phyloP scores from a whole-genome alignment of 1,140 invertebrate genomes.

The Chionoecetes opilio region DNA sequence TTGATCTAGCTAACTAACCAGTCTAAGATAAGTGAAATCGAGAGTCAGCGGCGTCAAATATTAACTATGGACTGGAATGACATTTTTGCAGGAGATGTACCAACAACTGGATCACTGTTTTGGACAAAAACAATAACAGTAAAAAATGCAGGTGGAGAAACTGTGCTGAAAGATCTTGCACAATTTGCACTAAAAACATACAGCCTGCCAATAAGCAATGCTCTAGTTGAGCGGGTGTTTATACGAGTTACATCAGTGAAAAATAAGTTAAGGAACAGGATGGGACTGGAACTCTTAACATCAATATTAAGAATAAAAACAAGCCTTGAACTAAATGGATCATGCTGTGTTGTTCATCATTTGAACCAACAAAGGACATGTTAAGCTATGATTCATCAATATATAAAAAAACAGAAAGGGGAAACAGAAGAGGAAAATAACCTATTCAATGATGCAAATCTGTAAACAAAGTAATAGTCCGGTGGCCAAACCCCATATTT shows the following conservation, averaged over 20 bases:
- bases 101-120: conserved; percentile 64
- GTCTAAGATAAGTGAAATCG: conserved; percentile 44
- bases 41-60: conserved; percentile 60
- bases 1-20: conserved; percentile 49
- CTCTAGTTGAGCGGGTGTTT: conserved; percentile 50
- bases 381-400: conserved; percentile 7
- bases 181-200: conserved; percentile 65
- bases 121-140: conserved; percentile 58
- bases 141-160: conserved; percentile 61
- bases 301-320: conserved; percentile 40
- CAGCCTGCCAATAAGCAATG: conserved; percentile 44
- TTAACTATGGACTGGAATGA: conserved; percentile 50
- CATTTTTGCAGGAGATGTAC: not conserved
- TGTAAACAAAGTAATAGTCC: not conserved
- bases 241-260: conserved; percentile 61
- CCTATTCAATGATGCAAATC: not conserved
- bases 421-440: not conserved
- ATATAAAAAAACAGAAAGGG: too few species aligned
- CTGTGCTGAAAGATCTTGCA: conserved; percentile 59
- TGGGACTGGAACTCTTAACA: conserved; percentile 2
- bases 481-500: too few species aligned
- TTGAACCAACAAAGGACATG: not conserved
- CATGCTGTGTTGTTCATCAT: conserved; percentile 47
- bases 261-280: conserved; percentile 36
- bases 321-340: conserved; percentile 34